These are phyloP conservation scores for Excalfactoria chinensis DNA, from an alignment of 2,113 vertebrate genomes.

Conservation along the genomic window DNA sequence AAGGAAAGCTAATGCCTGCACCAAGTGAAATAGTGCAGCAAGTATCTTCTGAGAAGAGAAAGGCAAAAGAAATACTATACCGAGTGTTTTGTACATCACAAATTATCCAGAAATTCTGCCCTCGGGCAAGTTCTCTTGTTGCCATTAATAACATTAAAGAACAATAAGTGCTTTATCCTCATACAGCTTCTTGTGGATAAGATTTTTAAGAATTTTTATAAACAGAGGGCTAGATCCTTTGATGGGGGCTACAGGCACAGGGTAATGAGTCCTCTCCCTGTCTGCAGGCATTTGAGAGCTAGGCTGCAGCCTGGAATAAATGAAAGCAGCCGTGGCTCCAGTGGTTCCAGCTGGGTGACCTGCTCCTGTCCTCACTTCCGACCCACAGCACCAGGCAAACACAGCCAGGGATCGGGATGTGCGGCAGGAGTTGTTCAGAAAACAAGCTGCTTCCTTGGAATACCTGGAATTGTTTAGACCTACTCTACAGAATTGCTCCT, in stretches of 20 bases:
- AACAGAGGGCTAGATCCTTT: not conserved
- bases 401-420: not conserved
- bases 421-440: not conserved
- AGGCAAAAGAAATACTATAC: not conserved
- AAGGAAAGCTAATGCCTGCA: not conserved
- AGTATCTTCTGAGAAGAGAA: not conserved
- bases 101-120: not conserved
- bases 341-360: not conserved
- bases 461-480: not conserved
- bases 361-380: not conserved
- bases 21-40: not conserved
- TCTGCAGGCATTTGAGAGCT: not conserved
- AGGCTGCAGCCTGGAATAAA: not conserved
- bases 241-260: not conserved
- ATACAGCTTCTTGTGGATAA: not conserved
- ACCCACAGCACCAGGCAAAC: not conserved
- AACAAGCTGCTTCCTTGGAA: not conserved
- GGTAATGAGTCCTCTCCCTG: not conserved
- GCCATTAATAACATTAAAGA: not conserved
- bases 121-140: not conserved
- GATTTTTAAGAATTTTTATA: not conserved
- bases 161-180: not conserved
- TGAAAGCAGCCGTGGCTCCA: not conserved
- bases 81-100: not conserved
- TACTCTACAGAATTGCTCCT: not conserved